Evolutionary conservation across 2,888 invertebrate genomes (phyloP).

Genomic region (Pollenia angustigena): DNA sequence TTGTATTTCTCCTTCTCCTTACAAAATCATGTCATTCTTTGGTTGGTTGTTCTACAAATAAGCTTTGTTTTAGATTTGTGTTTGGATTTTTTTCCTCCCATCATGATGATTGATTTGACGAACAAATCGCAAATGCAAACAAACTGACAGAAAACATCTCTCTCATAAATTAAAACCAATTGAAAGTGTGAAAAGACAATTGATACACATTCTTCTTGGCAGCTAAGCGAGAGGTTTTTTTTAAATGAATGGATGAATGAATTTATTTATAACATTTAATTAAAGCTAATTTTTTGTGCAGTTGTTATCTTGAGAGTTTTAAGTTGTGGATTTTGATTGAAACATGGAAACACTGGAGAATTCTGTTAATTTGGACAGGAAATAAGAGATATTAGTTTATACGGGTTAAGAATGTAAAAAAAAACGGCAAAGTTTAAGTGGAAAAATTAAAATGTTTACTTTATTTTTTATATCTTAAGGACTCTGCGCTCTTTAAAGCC

Average conservation of each 20-base stretch:
- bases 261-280: constrained; percentile 51
- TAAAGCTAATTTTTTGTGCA: constrained; percentile 39
- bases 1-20: neutral
- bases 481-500: no score
- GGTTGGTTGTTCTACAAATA: neutral
- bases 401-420: no score
- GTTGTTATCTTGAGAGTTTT: constrained; percentile 14
- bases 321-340: neutral
- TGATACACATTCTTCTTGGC: constrained; percentile 46
- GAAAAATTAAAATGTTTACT: no score
- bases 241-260: constrained; percentile 17
- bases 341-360: constrained; percentile 5
- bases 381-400: neutral
- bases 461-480: no score
- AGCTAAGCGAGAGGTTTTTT: neutral
- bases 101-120: constrained; percentile 60
- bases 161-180: constrained; percentile 49
- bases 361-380: neutral
- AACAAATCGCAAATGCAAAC: constrained; percentile 61
- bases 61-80: neutral
- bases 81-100: constrained; percentile 18
- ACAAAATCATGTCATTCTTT: neutral
- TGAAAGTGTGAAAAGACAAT: constrained; percentile 54
- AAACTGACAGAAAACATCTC: constrained; percentile 58
- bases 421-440: no score